A percentile compares a stretch with the other conserved stretches of the same genome.
phyloP scores from a whole-genome alignment of 1,140 invertebrate genomes.

The Diabrotica virgifera region DNA sequence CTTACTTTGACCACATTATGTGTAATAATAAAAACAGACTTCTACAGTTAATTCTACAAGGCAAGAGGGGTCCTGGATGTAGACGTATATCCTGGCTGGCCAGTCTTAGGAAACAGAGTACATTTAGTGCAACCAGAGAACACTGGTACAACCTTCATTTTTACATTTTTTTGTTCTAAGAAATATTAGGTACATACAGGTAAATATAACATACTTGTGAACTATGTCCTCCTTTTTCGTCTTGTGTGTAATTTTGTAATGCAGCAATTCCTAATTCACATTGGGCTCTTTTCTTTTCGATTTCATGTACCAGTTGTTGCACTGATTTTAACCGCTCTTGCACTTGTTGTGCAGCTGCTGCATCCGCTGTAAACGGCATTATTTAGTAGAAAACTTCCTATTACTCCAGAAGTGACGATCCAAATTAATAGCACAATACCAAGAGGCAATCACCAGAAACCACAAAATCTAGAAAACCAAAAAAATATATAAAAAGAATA shows the following conservation, averaged over 20 bases:
- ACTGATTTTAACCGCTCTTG: conserved; percentile 79
- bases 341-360: conserved; percentile 69
- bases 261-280: conserved; percentile 78
- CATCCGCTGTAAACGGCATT: conserved; percentile 75
- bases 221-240: conserved; percentile 63
- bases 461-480: conserved; percentile 29
- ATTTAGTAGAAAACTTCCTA: conserved; percentile 31
- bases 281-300: conserved; percentile 72
- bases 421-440: conserved; percentile 39
- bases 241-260: conserved; percentile 71
- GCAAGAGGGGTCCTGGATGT: too few relatives aligned
- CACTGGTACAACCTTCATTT: too few relatives aligned
- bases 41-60: too few relatives aligned
- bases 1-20: too few relatives aligned
- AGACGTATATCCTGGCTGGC: too few relatives aligned
- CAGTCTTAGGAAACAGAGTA: too few relatives aligned
- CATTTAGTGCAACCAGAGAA: too few relatives aligned
- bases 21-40: too few relatives aligned
- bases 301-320: conserved; percentile 72
- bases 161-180: too few relatives aligned
- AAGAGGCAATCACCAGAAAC: conserved; percentile 30
- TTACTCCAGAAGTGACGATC: conserved; percentile 25
- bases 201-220: conserved; percentile 49
- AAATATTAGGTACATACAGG: conserved; percentile 12
- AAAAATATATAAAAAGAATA: too few relatives aligned